Conservation (phyloP, 2,888 invertebrate genomes). For the Crematogaster levior region DNA sequence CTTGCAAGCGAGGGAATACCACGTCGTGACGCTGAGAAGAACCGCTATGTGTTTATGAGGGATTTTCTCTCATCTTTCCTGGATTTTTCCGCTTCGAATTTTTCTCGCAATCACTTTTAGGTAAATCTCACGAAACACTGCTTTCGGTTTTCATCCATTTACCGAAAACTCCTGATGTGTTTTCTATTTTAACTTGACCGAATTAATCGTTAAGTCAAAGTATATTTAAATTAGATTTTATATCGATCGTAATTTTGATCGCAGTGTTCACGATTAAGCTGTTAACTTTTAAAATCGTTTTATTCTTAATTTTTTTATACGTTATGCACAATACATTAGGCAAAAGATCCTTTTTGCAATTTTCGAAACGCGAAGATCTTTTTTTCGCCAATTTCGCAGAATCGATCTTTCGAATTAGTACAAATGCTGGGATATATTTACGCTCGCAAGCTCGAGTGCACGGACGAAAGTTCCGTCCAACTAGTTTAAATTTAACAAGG, state of each 20-base stretch:
- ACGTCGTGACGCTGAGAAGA: constrained; percentile 7
- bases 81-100: neutral
- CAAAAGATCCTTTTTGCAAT: neutral
- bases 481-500: constrained; percentile 74
- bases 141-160: neutral
- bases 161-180: neutral
- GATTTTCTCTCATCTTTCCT: constrained; percentile 20
- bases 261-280: neutral
- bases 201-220: no score
- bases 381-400: constrained; percentile 14
- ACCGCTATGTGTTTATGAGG: constrained; percentile 32
- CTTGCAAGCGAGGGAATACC: constrained; percentile 38
- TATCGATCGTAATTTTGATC: neutral
- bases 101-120: constrained; percentile 4
- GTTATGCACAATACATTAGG: neutral
- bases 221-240: neutral
- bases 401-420: constrained; percentile 70
- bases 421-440: constrained; percentile 70
- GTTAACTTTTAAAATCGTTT: neutral
- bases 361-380: neutral
- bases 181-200: neutral
- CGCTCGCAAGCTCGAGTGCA: constrained; percentile 66
- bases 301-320: neutral
- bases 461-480: constrained; percentile 73
- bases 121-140: constrained; percentile 1